Conservation (phyloP, 1,140 invertebrate species). For the Neodiprion pinetum region DNA sequence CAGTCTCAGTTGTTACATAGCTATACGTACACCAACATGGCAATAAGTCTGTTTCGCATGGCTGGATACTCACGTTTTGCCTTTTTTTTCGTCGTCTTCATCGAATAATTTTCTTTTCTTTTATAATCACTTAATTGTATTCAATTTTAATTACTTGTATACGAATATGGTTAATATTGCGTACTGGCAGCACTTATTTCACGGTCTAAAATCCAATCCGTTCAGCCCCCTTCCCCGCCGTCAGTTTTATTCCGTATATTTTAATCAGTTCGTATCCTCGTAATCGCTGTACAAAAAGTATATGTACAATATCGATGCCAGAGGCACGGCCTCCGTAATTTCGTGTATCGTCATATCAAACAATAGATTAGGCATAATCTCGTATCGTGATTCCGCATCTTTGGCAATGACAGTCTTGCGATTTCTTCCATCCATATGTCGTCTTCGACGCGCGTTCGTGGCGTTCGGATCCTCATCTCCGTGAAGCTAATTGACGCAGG, state of each 20-base stretch:
- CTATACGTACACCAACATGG: too few species aligned
- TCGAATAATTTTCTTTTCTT: background rate
- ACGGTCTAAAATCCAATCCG: constrained; percentile 16
- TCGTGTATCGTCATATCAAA: background rate
- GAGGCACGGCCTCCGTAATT: background rate
- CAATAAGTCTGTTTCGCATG: too few species aligned
- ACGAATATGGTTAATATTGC: constrained; percentile 48
- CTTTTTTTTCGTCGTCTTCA: background rate
- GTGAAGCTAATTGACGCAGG: background rate
- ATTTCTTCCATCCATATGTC: too few species aligned
- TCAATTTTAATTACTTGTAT: background rate
- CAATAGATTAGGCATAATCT: background rate
- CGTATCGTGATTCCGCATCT: background rate
- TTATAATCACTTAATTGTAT: constrained; percentile 26
- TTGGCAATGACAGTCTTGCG: too few species aligned
- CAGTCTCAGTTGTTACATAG: too few species aligned
- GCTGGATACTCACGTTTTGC: background rate
- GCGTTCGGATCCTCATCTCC: background rate
- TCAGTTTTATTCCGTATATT: background rate
- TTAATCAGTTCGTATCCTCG: background rate
- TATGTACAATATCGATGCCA: background rate
- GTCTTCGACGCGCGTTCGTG: background rate
- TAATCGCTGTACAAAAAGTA: background rate
- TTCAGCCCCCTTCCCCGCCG: background rate
- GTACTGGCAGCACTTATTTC: constrained; percentile 49